These are phyloP conservation scores for Caiman crocodilus DNA, from an alignment of 2,797 vertebrate species.

Conservation along the genomic window DNA sequence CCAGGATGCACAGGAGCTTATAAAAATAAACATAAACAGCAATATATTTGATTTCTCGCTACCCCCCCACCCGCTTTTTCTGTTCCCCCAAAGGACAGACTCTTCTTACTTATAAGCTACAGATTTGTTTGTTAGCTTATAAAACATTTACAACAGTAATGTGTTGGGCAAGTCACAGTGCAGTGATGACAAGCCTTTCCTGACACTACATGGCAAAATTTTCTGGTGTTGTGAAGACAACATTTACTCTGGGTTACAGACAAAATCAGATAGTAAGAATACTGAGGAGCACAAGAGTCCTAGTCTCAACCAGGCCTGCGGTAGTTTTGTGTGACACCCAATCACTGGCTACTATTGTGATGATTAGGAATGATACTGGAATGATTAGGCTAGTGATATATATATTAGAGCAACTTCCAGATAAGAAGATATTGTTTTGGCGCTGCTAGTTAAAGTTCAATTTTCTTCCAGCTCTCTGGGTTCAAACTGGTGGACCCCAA, in stretches of 20 bases:
- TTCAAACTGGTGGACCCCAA: not conserved
- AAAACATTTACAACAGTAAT: not conserved
- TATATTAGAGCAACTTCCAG: not conserved
- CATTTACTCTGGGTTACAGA: fast-evolving
- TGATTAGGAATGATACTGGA: no score
- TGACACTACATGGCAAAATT: not conserved
- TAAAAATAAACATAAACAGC: constrained; percentile 36
- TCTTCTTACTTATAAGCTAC: not conserved
- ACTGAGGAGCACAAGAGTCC: not conserved
- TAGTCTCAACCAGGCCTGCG: not conserved
- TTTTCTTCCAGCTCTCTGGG: fast-evolving
- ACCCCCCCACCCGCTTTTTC: constrained; percentile 16
- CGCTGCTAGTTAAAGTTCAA: not conserved
- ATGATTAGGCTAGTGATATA: not conserved
- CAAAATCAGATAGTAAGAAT: not conserved
- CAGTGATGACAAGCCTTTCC: not conserved
- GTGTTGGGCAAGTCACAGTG: not conserved
- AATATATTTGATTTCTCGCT: constrained; percentile 19
- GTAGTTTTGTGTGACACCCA: not conserved
- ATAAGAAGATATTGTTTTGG: not conserved
- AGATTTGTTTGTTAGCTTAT: not conserved
- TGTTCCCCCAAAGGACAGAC: not conserved
- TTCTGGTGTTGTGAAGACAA: not conserved
- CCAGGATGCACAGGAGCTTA: constrained; percentile 31
- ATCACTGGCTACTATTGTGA: not conserved